Evolutionary conservation across 1,140 invertebrate genomes (phyloP).

Genomic region (Scaptomyza hsui): DNA sequence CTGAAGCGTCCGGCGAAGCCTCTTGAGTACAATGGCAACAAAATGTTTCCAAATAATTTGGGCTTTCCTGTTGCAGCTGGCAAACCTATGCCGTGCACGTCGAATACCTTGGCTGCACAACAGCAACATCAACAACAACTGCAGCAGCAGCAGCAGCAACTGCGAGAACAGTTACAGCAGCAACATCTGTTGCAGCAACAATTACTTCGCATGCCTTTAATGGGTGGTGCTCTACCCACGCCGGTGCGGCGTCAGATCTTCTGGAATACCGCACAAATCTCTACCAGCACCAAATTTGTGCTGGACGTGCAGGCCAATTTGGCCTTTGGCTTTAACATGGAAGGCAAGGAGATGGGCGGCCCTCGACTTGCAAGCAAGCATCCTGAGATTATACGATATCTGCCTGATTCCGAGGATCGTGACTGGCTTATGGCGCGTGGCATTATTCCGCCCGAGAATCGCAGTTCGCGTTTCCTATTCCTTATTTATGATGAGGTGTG

Average conservation of each 20-base stretch:
- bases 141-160: slow-evolving; percentile 7
- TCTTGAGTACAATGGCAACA: slow-evolving; percentile 39
- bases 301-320: slow-evolving; percentile 80
- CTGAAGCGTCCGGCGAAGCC: slow-evolving; percentile 65
- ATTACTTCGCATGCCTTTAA: slow-evolving; percentile 37
- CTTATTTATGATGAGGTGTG: slow-evolving; percentile 80
- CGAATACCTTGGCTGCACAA: slow-evolving; percentile 30
- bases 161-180: slow-evolving; percentile 21
- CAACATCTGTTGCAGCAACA: slow-evolving; percentile 14
- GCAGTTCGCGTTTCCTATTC: slow-evolving; percentile 77
- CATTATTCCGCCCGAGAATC: slow-evolving; percentile 75
- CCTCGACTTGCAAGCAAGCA: slow-evolving; percentile 77
- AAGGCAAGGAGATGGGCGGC: slow-evolving; percentile 67
- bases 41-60: slow-evolving; percentile 44
- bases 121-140: slow-evolving; percentile 16
- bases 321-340: slow-evolving; percentile 79
- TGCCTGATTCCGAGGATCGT: slow-evolving; percentile 78
- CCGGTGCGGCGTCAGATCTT: slow-evolving; percentile 77
- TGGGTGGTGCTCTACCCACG: slow-evolving; percentile 58
- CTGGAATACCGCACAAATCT: slow-evolving; percentile 80
- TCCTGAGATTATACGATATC: slow-evolving; percentile 80
- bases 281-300: slow-evolving; percentile 77
- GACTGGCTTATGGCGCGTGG: slow-evolving; percentile 74
- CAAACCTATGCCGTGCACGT: slow-evolving; percentile 54
- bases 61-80: slow-evolving; percentile 39